Percentiles rank a stretch among this genome's conserved stretches.
Conservation (phyloP, 2,797 vertebrate species). For the Paramormyrops hopkinsi region DNA sequence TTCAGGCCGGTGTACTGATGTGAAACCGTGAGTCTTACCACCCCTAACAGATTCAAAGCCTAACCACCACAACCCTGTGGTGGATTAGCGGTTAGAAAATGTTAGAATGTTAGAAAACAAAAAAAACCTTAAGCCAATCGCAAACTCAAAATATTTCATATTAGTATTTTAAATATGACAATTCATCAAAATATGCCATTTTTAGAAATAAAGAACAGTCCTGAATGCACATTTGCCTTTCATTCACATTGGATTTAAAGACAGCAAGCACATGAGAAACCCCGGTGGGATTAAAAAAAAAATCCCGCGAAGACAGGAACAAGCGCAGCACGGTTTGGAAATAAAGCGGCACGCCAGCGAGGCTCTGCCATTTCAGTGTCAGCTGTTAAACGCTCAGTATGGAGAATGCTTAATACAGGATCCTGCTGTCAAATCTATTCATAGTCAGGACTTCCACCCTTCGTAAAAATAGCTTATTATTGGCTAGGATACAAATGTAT, state of each 20-base stretch:
- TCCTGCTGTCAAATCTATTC: slow-evolving; percentile 3
- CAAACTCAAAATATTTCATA: background rate
- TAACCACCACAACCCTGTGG: background rate
- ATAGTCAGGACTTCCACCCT: background rate
- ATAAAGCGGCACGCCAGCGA: background rate
- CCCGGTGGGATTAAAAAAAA: background rate
- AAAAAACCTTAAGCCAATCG: background rate
- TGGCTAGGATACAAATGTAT: background rate
- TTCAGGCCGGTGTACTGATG: background rate
- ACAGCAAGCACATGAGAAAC: background rate
- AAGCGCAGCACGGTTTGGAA: background rate
- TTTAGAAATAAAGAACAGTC: background rate
- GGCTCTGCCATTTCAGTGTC: background rate
- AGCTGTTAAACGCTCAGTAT: background rate
- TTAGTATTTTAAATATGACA: background rate
- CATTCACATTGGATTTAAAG: background rate
- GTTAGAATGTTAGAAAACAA: too few species aligned
- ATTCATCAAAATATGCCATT: background rate
- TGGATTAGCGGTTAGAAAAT: background rate
- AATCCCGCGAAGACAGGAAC: background rate
- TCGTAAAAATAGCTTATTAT: background rate
- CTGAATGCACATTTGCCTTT: background rate
- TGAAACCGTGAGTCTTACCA: background rate
- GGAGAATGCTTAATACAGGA: slow-evolving; percentile 1
- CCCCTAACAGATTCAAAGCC: background rate